phyloP scores from a whole-genome alignment of 2,888 invertebrate species.

The Mactromeris polynyma region DNA sequence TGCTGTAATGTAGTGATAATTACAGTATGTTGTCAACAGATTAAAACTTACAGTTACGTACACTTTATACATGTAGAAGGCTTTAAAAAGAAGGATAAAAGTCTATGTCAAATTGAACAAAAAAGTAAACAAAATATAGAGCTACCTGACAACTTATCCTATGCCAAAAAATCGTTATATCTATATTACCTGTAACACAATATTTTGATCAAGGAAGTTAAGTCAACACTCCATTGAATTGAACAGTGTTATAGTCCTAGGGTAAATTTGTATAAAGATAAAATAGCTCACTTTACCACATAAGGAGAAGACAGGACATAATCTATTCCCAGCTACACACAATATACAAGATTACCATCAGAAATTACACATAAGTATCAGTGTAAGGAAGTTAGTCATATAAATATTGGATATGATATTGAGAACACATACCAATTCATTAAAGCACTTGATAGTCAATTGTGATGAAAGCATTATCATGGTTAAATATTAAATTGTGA shows the following conservation, averaged over 20 bases:
- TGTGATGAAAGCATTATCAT: too few species aligned
- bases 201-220: constrained; percentile 10
- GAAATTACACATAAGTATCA: not conserved
- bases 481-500: too few species aligned
- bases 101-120: not conserved
- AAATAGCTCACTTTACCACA: not conserved
- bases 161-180: not conserved
- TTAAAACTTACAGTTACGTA: not conserved
- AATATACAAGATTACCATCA: not conserved
- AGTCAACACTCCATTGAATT: not conserved
- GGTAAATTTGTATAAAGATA: constrained; percentile 7
- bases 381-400: not conserved
- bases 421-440: too few species aligned
- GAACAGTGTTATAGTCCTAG: not conserved
- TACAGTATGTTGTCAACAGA: not conserved
- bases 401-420: not conserved
- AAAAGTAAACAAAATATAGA: not conserved
- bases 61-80: not conserved
- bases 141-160: not conserved
- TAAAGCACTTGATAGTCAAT: too few species aligned
- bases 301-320: not conserved
- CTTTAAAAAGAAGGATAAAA: not conserved
- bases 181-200: not conserved
- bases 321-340: not conserved
- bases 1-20: too few species aligned